Evolutionary conservation across 2,888 invertebrate species (phyloP), one percentile per base, ranked within the genome.

Genomic region (Drosophila anomelani): DNA sequence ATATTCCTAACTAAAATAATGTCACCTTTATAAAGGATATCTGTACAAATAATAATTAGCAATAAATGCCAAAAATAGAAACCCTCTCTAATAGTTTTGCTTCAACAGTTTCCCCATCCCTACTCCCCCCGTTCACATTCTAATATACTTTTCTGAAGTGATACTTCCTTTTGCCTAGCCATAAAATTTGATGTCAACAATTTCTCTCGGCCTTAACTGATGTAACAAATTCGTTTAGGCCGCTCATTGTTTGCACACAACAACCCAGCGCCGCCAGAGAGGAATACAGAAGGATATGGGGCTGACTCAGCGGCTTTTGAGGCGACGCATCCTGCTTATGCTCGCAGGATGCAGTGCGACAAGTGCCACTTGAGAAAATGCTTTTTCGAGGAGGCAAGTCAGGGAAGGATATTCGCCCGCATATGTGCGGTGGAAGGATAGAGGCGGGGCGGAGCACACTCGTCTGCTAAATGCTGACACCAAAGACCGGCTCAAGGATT

Each of bases 401-500:
- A 26, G 12, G 15, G 49, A 34, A 49, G 34, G 36, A 38, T 29
- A 15, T 23, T n/a, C 54, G 23, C 51, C 58, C 29, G 49, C 49
- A 59, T 59, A 41, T 34, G 44, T 15, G 39, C 29, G 32, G 15
- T 38, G 43, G 34, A 20, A 34, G 32, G 62, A 15, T 34, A 36
- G 44, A 12, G 36, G 36, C 44, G 20, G 23, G 26, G 26, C 23
- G 47, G 34, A 44, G 74, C 49, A 54, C 79, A 80, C 81, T 84
- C 77, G 80, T 75, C 89, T 83, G 81, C 70, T 89, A 86, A 86
- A 86, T 83, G 85, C 85, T 86, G 85, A 86, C 90, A 86, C 85
- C 85, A 86, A 85, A 67, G 73, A 86, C 71, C 60, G 76, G 62
- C 84, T 86, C 80, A 86, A 86, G 85, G 77, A 89, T 89, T 83